These are phyloP conservation scores for Rotaria macrura DNA, from an alignment of 2,888 invertebrate species.

Conservation along the genomic window DNA sequence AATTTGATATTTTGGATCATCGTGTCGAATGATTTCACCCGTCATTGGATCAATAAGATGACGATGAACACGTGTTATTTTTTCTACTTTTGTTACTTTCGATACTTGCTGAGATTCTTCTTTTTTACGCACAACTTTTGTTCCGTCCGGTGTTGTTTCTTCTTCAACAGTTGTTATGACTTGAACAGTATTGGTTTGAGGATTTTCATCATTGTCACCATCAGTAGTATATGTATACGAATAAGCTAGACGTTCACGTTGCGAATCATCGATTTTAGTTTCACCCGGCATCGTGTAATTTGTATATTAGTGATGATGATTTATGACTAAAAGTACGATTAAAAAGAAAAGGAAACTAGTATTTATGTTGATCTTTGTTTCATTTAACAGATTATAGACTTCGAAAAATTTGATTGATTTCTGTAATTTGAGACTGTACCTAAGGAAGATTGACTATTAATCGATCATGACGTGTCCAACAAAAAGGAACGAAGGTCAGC, in stretches of 20 bases:
- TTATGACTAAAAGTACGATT: background rate
- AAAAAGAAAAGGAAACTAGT: background rate
- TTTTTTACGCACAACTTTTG: conserved; percentile 30
- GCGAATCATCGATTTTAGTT: conserved; percentile 14
- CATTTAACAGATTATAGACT: too few species aligned
- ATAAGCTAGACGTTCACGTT: conserved; percentile 29
- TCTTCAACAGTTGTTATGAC: conserved; percentile 33
- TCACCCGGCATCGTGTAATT: background rate
- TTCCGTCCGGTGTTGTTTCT: conserved; percentile 32
- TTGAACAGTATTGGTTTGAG: conserved; percentile 29
- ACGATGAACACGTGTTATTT: conserved; percentile 23
- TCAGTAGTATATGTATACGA: conserved; percentile 28
- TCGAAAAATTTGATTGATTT: background rate
- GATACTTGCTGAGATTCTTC: conserved; percentile 32
- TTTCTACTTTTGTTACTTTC: conserved; percentile 32
- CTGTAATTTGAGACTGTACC: background rate
- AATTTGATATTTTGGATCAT: background rate
- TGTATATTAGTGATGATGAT: background rate
- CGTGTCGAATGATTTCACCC: conserved; percentile 25
- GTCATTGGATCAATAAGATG: conserved; percentile 30
- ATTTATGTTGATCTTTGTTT: background rate
- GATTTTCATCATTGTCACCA: conserved; percentile 20
- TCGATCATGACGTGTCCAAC: background rate
- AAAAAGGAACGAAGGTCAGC: background rate
- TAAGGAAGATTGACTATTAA: background rate